Conservation (phyloP, 2,888 invertebrate genomes). For the Protonemura montana region DNA sequence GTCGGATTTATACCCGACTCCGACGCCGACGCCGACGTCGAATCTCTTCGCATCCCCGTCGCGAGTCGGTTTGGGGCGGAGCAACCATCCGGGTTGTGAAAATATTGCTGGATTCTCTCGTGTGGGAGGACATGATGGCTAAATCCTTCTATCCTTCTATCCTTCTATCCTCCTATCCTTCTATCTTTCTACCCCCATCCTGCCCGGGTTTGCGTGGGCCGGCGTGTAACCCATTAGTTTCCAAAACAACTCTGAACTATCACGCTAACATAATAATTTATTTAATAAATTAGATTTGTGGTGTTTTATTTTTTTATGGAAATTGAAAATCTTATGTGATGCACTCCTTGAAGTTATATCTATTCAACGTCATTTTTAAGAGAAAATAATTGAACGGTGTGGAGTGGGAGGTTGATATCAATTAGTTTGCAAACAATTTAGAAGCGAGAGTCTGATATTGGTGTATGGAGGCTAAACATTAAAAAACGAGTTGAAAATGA, state of each 20-base stretch:
- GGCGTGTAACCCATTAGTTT: background rate
- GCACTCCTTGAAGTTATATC: too few relatives aligned
- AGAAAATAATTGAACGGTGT: too few relatives aligned
- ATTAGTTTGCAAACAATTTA: too few relatives aligned
- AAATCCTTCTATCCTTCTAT: background rate
- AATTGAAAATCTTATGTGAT: background rate
- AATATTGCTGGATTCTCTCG: background rate
- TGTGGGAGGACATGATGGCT: background rate
- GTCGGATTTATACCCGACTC: constrained; percentile 14
- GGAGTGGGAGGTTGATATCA: too few relatives aligned
- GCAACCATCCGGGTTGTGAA: background rate
- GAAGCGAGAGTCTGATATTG: too few relatives aligned
- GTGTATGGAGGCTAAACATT: too few relatives aligned
- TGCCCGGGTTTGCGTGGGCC: background rate
- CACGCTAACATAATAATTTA: background rate
- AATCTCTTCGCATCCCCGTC: background rate
- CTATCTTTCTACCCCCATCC: background rate
- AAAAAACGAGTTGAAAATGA: too few relatives aligned
- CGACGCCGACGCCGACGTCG: constrained; percentile 8
- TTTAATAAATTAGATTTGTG: background rate
- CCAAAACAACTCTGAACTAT: background rate
- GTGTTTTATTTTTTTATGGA: background rate
- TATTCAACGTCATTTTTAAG: too few relatives aligned
- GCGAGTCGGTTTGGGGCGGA: background rate
- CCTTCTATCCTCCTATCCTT: background rate